These are phyloP conservation scores for Acanthosepion lycidas DNA, from an alignment of 2,888 invertebrate genomes.

Conservation along the genomic window DNA sequence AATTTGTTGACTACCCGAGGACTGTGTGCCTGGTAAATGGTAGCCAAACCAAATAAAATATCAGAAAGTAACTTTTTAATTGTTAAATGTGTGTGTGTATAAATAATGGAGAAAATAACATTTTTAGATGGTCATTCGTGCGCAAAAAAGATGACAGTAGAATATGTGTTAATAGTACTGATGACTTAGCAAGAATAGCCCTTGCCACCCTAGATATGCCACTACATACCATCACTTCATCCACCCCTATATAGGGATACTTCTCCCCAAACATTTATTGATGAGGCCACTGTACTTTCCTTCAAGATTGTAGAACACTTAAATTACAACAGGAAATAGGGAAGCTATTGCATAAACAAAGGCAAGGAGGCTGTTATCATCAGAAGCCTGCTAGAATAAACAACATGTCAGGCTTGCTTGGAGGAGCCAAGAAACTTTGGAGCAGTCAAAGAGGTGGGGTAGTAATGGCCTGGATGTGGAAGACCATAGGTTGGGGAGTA, in stretches of 20 bases:
- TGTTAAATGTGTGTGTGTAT: not conserved
- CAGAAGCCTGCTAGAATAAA: slow-evolving; percentile 40
- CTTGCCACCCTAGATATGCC: too few species aligned
- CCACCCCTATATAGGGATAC: not conserved
- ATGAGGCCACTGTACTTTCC: not conserved
- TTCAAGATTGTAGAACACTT: slow-evolving; percentile 35
- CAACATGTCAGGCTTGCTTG: slow-evolving; percentile 37
- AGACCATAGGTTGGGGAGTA: not conserved
- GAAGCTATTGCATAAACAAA: slow-evolving; percentile 46
- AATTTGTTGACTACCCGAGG: too few species aligned
- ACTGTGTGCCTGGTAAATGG: too few species aligned
- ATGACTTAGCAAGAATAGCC: not conserved
- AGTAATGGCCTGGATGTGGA: slow-evolving; percentile 33
- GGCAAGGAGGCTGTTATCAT: not conserved
- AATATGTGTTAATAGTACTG: not conserved
- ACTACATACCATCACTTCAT: too few species aligned
- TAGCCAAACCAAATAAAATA: too few species aligned
- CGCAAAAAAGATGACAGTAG: not conserved
- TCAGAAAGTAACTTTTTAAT: not conserved
- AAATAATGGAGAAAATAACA: not conserved
- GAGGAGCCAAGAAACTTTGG: not conserved
- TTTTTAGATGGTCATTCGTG: not conserved
- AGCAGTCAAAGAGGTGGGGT: not conserved
- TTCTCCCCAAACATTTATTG: slow-evolving; percentile 9
- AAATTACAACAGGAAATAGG: slow-evolving; percentile 48